These are phyloP conservation scores for Glyptemys insculpta DNA, from an alignment of 2,797 vertebrate genomes.

Conservation along the genomic window DNA sequence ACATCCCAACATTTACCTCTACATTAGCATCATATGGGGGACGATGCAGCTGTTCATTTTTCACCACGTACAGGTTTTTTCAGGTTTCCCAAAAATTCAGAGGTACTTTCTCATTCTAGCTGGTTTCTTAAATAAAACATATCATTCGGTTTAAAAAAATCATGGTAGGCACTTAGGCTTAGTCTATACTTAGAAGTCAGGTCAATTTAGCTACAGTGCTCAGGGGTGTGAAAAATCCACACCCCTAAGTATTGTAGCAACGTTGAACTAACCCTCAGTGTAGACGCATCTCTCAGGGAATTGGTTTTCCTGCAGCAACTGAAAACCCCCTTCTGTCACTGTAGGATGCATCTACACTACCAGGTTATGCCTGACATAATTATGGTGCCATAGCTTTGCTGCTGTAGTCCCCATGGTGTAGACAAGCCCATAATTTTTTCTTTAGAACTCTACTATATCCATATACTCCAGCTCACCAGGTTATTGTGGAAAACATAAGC, in stretches of 20 bases:
- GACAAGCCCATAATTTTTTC: background rate
- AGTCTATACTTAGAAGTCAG: background rate
- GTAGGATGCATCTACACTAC: background rate
- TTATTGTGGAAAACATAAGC: background rate
- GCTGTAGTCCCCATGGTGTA: background rate
- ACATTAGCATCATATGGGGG: too few relatives aligned
- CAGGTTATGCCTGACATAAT: too few relatives aligned
- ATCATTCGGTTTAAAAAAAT: background rate
- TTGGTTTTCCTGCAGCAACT: background rate
- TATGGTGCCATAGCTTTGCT: background rate
- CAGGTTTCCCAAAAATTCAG: too few relatives aligned
- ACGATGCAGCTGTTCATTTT: too few relatives aligned
- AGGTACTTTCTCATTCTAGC: too few relatives aligned
- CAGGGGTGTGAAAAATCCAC: background rate
- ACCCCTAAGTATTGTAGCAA: background rate
- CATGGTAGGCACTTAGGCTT: background rate
- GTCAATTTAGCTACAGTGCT: too few relatives aligned
- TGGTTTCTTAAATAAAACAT: background rate
- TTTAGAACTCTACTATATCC: background rate
- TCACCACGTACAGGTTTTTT: too few relatives aligned
- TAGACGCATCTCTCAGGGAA: background rate
- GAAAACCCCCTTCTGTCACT: background rate
- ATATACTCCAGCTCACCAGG: background rate
- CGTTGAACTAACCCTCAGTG: background rate
- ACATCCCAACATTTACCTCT: too few relatives aligned